Conservation (phyloP, 2,113 vertebrate genomes). For the Hoplias malabaricus region DNA sequence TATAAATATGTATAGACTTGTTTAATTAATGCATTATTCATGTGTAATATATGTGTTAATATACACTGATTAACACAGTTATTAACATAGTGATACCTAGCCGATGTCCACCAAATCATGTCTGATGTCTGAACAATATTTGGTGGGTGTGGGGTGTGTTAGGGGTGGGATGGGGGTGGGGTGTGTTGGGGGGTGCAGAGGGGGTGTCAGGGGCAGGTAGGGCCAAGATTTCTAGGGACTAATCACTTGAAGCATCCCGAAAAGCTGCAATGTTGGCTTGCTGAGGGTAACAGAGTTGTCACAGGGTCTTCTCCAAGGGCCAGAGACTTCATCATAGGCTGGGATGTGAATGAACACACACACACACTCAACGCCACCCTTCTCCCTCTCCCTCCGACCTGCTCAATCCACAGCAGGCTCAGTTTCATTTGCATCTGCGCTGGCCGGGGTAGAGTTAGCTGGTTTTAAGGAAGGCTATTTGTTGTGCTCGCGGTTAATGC, state of each 20-base stretch:
- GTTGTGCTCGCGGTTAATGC: conserved; percentile 83
- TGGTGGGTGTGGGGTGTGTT: too few relatives aligned
- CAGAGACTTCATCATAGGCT: conserved; percentile 15
- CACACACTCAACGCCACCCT: conserved; percentile 5
- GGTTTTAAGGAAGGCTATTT: conserved; percentile 81
- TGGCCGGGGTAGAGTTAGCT: conserved; percentile 71
- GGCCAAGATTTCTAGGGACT: too few relatives aligned
- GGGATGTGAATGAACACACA: conserved; percentile 3
- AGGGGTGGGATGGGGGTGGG: too few relatives aligned
- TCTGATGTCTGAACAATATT: too few relatives aligned
- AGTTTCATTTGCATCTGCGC: conserved; percentile 79
- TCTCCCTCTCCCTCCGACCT: conserved; percentile 53
- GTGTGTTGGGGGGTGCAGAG: too few relatives aligned
- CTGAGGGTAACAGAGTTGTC: conserved; percentile 31
- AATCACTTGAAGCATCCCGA: background rate
- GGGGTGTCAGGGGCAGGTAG: too few relatives aligned
- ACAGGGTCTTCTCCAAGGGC: conserved; percentile 17
- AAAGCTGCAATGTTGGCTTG: background rate
- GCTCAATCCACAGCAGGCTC: conserved; percentile 75
- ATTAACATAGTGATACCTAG: too few relatives aligned
- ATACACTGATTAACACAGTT: too few relatives aligned
- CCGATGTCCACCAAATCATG: too few relatives aligned
- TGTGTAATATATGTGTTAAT: too few relatives aligned
- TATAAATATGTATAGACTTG: too few relatives aligned
- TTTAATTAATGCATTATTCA: too few relatives aligned